Evolutionary conservation across 35 echinoderm and acorn worm species (phyloP).

Genomic region (Lytechinus pictus): DNA sequence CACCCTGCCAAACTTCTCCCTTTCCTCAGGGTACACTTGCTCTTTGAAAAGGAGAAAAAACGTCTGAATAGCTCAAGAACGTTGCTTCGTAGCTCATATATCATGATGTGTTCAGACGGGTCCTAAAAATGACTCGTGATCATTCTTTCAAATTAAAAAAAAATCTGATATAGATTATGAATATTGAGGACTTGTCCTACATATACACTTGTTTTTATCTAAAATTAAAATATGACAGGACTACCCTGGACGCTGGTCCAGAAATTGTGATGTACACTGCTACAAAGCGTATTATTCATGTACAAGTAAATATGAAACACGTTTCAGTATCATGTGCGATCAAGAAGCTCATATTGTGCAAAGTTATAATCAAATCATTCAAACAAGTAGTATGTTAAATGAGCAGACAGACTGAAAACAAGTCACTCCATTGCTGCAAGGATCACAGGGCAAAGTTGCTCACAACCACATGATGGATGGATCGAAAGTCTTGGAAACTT

Average conservation of each 20-base stretch:
- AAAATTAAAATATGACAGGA: background rate
- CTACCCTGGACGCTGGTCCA: background rate
- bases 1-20: background rate
- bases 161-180: background rate
- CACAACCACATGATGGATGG: background rate
- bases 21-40: conserved; percentile 18
- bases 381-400: too few species aligned
- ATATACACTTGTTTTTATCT: background rate
- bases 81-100: background rate
- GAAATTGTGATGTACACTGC: too few species aligned
- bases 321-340: too few species aligned
- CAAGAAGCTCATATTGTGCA: too few species aligned
- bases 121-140: too few species aligned
- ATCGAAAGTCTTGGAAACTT: too few species aligned
- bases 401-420: background rate
- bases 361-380: too few species aligned
- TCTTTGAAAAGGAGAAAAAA: background rate
- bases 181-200: background rate
- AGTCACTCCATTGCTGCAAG: background rate
- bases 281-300: too few species aligned
- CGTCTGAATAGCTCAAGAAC: background rate
- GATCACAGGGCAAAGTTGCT: background rate
- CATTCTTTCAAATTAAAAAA: too few species aligned
- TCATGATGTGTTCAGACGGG: background rate
- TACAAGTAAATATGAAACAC: too few species aligned